Evolutionary conservation across 1,140 invertebrate species (phyloP).

Genomic region (Tetramorium simillimum): DNA sequence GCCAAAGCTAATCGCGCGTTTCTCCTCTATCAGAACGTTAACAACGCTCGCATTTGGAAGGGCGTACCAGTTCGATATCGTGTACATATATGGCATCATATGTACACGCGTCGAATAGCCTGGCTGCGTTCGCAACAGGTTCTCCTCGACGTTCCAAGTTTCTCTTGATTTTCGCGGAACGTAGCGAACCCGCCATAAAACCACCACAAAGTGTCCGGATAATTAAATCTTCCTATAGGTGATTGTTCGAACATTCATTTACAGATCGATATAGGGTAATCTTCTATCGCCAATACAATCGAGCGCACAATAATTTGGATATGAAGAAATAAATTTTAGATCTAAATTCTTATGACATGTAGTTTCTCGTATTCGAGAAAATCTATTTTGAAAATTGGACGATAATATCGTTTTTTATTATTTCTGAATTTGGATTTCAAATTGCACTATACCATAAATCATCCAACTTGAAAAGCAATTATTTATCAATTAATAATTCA

Average conservation of each 20-base stretch:
- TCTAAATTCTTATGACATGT: background rate
- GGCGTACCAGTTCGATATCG: background rate
- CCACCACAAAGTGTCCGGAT: background rate
- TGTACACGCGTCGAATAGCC: slow-evolving; percentile 42
- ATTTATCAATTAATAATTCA: too few relatives aligned
- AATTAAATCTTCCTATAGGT: slow-evolving; percentile 43
- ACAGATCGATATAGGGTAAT: background rate
- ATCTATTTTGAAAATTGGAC: background rate
- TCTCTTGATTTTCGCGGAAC: slow-evolving; percentile 48
- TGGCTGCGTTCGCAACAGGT: slow-evolving; percentile 66
- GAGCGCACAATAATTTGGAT: background rate
- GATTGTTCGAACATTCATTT: slow-evolving; percentile 21
- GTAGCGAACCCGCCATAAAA: slow-evolving; percentile 42
- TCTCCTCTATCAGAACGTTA: slow-evolving; percentile 7
- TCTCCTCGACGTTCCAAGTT: slow-evolving; percentile 52
- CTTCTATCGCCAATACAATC: background rate
- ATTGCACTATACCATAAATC: background rate
- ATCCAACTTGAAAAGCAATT: background rate
- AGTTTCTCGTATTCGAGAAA: background rate
- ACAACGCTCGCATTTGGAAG: slow-evolving; percentile 8
- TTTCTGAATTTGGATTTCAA: background rate
- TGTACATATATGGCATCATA: slow-evolving; percentile 27
- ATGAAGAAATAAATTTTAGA: background rate
- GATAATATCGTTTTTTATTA: background rate
- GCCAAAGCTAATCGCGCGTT: slow-evolving; percentile 6